Percentiles rank a stretch among this genome's conserved stretches.
These are phyloP conservation scores for Eupithecia inturbata DNA, from an alignment of 2,888 invertebrate genomes.

Conservation along the genomic window DNA sequence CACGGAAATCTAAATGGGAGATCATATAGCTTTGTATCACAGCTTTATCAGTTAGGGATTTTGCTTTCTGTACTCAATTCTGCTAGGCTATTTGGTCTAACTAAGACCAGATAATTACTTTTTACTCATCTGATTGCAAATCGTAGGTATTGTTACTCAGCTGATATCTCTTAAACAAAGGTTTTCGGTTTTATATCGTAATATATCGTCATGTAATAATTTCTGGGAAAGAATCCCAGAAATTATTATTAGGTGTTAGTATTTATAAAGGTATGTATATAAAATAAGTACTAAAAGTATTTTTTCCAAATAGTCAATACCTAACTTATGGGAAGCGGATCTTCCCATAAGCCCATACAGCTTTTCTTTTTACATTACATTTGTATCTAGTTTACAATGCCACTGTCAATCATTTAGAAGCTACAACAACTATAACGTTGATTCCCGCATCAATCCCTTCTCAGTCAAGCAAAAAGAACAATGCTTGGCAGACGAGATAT, in stretches of 20 bases:
- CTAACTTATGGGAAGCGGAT: neutral
- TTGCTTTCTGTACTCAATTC: neutral
- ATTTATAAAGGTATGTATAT: neutral
- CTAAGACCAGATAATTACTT: neutral
- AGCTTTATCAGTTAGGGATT: neutral
- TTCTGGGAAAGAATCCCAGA: neutral
- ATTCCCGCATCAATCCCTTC: neutral
- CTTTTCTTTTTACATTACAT: neutral
- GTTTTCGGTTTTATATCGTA: neutral
- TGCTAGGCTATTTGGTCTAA: neutral
- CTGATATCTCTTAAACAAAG: neutral
- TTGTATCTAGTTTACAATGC: neutral
- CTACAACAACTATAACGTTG: neutral
- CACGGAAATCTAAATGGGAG: slow-evolving; percentile 1
- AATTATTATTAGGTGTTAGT: too few relatives aligned
- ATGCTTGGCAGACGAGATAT: slow-evolving; percentile 44
- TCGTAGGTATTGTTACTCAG: neutral
- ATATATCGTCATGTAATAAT: neutral
- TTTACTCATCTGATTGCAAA: neutral
- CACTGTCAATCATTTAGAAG: slow-evolving; percentile 4
- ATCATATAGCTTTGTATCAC: neutral
- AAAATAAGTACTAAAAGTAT: neutral
- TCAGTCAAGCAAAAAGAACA: slow-evolving; percentile 29
- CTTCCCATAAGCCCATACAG: too few relatives aligned
- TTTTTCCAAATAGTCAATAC: neutral